Conservation (phyloP, 1,140 invertebrate species). For the Drosophila tsacasi region DNA sequence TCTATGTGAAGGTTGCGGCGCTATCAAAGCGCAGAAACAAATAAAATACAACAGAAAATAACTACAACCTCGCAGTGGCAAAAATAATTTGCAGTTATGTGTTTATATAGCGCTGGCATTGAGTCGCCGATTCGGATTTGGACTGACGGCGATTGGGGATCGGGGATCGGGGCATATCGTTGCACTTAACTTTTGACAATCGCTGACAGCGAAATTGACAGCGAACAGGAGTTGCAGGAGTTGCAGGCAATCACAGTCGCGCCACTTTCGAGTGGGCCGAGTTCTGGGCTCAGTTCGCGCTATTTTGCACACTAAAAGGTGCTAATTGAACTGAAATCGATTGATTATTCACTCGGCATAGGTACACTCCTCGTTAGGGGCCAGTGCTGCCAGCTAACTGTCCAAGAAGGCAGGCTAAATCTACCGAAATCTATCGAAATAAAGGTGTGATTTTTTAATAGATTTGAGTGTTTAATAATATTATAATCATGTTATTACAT, state of each 20-base stretch:
- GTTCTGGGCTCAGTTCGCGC: constrained; percentile 55
- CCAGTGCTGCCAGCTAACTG: neutral
- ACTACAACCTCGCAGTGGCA: constrained; percentile 69
- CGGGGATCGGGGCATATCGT: constrained; percentile 1
- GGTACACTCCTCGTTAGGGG: neutral
- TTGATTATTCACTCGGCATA: constrained; percentile 76
- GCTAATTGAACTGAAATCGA: constrained; percentile 82
- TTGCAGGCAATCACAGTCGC: constrained; percentile 21
- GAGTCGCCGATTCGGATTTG: constrained; percentile 34
- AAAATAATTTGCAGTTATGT: constrained; percentile 78
- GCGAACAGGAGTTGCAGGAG: constrained; percentile 36
- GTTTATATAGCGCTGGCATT: constrained; percentile 71
- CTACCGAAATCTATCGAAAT: no score
- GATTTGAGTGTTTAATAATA: neutral
- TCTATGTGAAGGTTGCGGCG: constrained; percentile 82
- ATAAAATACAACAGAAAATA: constrained; percentile 19
- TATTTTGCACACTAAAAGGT: constrained; percentile 83
- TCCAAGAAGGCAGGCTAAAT: no score
- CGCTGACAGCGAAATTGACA: constrained; percentile 65
- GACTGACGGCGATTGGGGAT: constrained; percentile 1
- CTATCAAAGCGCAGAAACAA: constrained; percentile 47
- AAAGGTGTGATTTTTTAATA: neutral
- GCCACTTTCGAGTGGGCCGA: constrained; percentile 44
- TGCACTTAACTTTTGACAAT: constrained; percentile 81
- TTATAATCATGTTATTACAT: no score